These are phyloP conservation scores for Rhamphomyia laevipes DNA, from an alignment of 2,888 invertebrate genomes.

Conservation along the genomic window DNA sequence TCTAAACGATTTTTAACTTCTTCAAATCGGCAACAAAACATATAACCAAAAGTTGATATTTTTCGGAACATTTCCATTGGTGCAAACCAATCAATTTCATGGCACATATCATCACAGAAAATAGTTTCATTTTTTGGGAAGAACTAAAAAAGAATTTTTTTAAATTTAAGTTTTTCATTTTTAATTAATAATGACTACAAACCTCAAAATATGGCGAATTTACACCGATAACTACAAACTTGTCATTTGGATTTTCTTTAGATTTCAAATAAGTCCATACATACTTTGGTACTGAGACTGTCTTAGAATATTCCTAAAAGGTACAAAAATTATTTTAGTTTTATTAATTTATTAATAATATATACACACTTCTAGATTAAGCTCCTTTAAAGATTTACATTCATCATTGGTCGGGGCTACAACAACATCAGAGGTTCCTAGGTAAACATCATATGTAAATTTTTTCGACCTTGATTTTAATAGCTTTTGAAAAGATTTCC, in stretches of 20 bases:
- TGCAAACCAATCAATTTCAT: neutral
- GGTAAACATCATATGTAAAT: neutral
- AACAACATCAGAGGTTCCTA: neutral
- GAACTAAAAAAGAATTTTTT: neutral
- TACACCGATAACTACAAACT: neutral
- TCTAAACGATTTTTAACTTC: neutral
- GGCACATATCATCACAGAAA: neutral
- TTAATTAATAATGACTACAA: too few relatives aligned
- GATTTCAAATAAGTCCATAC: neutral
- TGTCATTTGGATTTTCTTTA: neutral
- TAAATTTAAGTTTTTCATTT: too few relatives aligned
- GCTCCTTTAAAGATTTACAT: neutral
- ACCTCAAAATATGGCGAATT: neutral
- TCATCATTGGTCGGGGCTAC: neutral
- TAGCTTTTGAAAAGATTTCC: neutral
- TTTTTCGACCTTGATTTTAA: neutral
- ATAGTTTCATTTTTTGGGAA: neutral
- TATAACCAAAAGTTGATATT: constrained; percentile 1
- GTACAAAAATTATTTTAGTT: neutral
- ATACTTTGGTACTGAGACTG: neutral
- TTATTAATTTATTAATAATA: neutral
- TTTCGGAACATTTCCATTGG: neutral
- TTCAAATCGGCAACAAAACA: neutral
- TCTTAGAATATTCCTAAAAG: neutral
- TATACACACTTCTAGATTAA: neutral